Evolutionary conservation across 2,797 vertebrate genomes (phyloP).

Genomic region (Catamblyrhynchus diadema): DNA sequence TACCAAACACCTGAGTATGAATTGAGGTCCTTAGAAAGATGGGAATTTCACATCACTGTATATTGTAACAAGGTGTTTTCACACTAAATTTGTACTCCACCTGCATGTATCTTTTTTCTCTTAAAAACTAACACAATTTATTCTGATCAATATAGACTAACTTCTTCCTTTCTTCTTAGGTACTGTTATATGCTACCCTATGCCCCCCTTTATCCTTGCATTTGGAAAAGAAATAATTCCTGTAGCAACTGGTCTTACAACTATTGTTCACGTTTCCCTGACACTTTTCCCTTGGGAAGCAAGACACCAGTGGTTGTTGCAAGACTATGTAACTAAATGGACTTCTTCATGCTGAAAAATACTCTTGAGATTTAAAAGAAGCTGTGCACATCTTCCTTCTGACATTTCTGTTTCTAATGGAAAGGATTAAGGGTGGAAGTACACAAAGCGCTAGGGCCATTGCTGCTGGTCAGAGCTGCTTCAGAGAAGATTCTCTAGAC

Average conservation of each 20-base stretch:
- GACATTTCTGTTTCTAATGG: conserved; percentile 23
- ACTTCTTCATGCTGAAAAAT: conserved; percentile 27
- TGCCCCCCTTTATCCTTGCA: background rate
- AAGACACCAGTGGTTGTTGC: background rate
- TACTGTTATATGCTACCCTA: background rate
- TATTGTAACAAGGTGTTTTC: background rate
- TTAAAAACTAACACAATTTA: background rate
- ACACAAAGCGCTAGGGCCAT: background rate
- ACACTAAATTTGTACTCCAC: background rate
- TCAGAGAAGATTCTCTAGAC: conserved; percentile 28
- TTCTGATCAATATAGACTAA: background rate
- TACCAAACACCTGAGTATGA: background rate
- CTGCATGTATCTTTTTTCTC: background rate
- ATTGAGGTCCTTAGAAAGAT: background rate
- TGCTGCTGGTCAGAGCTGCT: conserved; percentile 28
- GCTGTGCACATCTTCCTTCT: background rate
- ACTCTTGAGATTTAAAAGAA: conserved; percentile 21
- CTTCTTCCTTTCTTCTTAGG: background rate
- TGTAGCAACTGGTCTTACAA: background rate
- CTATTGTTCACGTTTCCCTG: background rate
- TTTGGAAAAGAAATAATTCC: background rate
- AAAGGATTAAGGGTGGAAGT: conserved; percentile 17
- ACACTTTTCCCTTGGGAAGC: background rate
- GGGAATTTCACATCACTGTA: background rate
- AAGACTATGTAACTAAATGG: background rate